Conservation (phyloP, 2,888 invertebrate species). For the Stegophylla sp. region DNA sequence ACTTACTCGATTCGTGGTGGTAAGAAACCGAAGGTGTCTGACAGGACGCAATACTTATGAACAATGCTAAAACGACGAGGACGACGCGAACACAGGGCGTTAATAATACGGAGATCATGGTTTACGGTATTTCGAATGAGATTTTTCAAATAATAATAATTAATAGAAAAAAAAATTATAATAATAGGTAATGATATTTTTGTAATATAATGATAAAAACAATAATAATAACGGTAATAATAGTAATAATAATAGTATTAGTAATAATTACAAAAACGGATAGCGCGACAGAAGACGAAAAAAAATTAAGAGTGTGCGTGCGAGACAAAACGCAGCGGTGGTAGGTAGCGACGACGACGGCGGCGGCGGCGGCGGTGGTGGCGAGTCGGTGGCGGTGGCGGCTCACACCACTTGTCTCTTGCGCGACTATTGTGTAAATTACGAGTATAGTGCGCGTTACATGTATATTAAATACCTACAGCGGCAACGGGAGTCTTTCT, state of each 20-base stretch:
- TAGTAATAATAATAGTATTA: neutral
- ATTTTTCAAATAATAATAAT: conserved; percentile 6
- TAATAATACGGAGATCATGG: conserved; percentile 53
- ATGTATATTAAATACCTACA: conserved; percentile 12
- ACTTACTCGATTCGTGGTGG: conserved; percentile 54
- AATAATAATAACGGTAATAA: neutral
- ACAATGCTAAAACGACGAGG: conserved; percentile 14
- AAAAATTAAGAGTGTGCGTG: neutral
- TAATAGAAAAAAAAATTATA: neutral
- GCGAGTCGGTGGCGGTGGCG: neutral
- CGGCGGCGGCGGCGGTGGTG: neutral
- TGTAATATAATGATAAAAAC: conserved; percentile 9
- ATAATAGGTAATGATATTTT: neutral
- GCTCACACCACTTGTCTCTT: conserved; percentile 24
- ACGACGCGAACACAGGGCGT: conserved; percentile 34
- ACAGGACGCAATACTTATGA: neutral
- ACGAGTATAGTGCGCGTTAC: conserved; percentile 7
- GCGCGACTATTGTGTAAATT: conserved; percentile 27
- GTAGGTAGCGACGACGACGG: neutral
- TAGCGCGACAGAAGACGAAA: neutral
- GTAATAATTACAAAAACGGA: conserved; percentile 26
- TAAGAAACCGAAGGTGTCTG: conserved; percentile 48
- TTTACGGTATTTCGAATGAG: conserved; percentile 12
- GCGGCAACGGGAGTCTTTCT: conserved; percentile 14
- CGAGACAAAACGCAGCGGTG: conserved; percentile 1